A percentile compares a stretch with the other conserved stretches of the same genome.
phyloP scores from a whole-genome alignment of 2,797 vertebrate genomes.

The Merluccius polli region DNA sequence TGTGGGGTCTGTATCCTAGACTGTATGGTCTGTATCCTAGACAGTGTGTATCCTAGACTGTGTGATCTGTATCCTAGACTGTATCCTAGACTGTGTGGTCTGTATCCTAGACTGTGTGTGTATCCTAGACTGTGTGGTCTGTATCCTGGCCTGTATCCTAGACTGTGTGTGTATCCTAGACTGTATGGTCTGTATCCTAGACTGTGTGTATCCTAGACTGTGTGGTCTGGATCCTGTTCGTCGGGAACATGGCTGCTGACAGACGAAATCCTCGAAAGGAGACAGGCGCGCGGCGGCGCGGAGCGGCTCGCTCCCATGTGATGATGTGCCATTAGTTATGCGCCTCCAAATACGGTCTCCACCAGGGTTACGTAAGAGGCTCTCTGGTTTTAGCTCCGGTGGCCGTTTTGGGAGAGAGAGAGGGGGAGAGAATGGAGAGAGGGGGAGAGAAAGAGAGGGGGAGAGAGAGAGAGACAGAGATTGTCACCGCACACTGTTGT shows the following conservation, averaged over 20 bases:
- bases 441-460: conserved; percentile 60
- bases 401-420: conserved; percentile 51
- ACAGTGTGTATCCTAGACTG: no score
- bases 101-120: no score
- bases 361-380: conserved; percentile 53
- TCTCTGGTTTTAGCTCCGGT: conserved; percentile 56
- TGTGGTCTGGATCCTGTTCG: conserved; percentile 40
- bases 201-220: no score
- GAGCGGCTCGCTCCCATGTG: conserved; percentile 8
- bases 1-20: no score
- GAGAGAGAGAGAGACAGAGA: conserved; percentile 51
- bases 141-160: no score
- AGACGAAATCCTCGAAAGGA: conserved; percentile 34
- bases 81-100: no score
- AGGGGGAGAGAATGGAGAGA: conserved; percentile 62
- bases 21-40: no score
- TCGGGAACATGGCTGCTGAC: conserved; percentile 54
- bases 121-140: no score
- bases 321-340: conserved; percentile 61
- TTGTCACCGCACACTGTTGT: conserved; percentile 69
- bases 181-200: neutral
- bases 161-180: no score
- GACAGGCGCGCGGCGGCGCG: neutral
- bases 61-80: no score
- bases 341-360: conserved; percentile 49